Percentiles rank a stretch among this genome's conserved stretches.
Conservation (phyloP, 2,888 invertebrate species). For the Clivina fossor region DNA sequence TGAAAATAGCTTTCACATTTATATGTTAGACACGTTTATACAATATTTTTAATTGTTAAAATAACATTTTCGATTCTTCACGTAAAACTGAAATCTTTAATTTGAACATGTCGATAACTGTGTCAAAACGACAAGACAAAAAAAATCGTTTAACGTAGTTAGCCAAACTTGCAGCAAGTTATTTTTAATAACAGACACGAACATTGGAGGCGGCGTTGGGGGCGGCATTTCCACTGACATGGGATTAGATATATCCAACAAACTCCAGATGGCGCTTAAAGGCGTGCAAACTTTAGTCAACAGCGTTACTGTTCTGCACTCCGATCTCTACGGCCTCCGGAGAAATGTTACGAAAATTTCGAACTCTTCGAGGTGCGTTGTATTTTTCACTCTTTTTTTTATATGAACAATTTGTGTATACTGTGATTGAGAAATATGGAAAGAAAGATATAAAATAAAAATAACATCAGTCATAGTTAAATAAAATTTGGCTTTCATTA, state of each 20-base stretch:
- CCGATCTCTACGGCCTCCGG: slow-evolving; percentile 12
- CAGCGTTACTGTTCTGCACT: slow-evolving; percentile 8
- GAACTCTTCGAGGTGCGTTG: slow-evolving; percentile 24
- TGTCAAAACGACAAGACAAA: background rate
- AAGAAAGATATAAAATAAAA: too few relatives aligned
- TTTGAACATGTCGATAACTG: too few relatives aligned
- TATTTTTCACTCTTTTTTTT: too few relatives aligned
- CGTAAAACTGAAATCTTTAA: too few relatives aligned
- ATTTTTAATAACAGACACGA: slow-evolving; percentile 23
- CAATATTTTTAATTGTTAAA: too few relatives aligned
- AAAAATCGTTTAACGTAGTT: background rate
- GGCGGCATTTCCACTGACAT: slow-evolving; percentile 12
- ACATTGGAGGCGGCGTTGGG: background rate
- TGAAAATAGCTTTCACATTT: too few relatives aligned
- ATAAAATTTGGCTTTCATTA: too few relatives aligned
- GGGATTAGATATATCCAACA: slow-evolving; percentile 20
- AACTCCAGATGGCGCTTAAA: slow-evolving; percentile 18
- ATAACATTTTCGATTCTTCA: too few relatives aligned
- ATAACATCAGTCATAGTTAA: too few relatives aligned
- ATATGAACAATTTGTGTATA: too few relatives aligned
- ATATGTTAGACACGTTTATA: too few relatives aligned
- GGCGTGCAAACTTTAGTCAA: slow-evolving; percentile 21
- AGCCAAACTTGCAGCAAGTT: slow-evolving; percentile 12
- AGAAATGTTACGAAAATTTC: slow-evolving; percentile 19
- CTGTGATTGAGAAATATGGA: too few relatives aligned